Evolutionary conservation across 1,140 invertebrate genomes (phyloP).

Genomic region (Acyrthosiphon pisum): DNA sequence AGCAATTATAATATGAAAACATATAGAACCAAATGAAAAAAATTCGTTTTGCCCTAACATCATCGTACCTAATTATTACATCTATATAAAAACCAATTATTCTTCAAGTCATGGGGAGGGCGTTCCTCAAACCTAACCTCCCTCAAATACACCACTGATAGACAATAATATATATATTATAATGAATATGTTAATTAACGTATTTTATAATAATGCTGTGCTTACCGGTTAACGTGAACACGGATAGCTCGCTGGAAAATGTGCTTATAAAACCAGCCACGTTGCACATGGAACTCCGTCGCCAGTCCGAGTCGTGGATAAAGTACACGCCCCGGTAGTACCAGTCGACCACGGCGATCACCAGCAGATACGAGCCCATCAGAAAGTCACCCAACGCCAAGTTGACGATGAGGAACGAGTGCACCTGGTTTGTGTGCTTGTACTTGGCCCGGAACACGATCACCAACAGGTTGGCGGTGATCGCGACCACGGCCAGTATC

Average conservation of each 20-base stretch:
- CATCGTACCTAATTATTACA: too few relatives aligned
- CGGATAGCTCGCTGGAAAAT: slow-evolving; percentile 68
- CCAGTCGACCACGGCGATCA: slow-evolving; percentile 67
- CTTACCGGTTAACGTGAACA: slow-evolving; percentile 66
- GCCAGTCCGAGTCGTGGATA: slow-evolving; percentile 66
- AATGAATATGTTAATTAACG: too few relatives aligned
- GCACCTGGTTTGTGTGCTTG: slow-evolving; percentile 64
- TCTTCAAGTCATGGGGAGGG: too few relatives aligned
- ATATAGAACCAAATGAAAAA: too few relatives aligned
- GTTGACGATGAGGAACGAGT: slow-evolving; percentile 69
- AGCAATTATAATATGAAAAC: too few relatives aligned
- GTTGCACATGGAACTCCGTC: slow-evolving; percentile 66
- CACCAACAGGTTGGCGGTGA: slow-evolving; percentile 67
- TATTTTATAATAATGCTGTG: too few relatives aligned
- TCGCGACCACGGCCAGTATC: slow-evolving; percentile 67
- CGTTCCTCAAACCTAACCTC: too few relatives aligned
- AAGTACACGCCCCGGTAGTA: slow-evolving; percentile 68
- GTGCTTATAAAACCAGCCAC: slow-evolving; percentile 69
- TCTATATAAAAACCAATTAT: too few relatives aligned
- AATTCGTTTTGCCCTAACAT: too few relatives aligned
- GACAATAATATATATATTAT: too few relatives aligned
- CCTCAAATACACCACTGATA: too few relatives aligned
- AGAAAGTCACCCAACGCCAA: slow-evolving; percentile 67
- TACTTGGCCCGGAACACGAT: slow-evolving; percentile 65
- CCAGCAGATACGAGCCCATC: slow-evolving; percentile 68